Evolutionary conservation across 2,797 vertebrate genomes (phyloP), one percentile per base, ranked within the genome.

Genomic region (Rhynchonycteris naso): DNA sequence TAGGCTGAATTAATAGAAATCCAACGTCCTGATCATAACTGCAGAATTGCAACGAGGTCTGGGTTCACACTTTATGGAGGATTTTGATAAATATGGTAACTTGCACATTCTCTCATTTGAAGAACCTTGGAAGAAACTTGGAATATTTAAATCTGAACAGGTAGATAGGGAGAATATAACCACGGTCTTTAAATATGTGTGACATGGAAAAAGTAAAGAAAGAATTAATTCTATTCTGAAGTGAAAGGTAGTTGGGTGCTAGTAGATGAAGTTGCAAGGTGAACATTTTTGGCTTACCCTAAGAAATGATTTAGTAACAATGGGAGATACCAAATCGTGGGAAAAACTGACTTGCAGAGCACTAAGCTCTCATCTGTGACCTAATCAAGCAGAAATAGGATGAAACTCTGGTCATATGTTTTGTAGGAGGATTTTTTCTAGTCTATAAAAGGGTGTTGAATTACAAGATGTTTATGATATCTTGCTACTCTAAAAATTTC

Each of bases 91-190:
- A 56, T 76, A 61, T 3, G 4, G 66, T 80, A 35, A 90, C 54
- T 72, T 71, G 59, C 52, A 96, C 35, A 90, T 89, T 79, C 21
- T 94, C 56, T 94, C 38, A 56, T 50, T 78, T 79, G 90, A 93
- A 75, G 54, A 75, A 82, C 24, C 38, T n/a, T 59, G n/a, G 87
- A 71, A 84, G 61, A 83, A 74, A 81, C 5, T 54, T 52, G 72
- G 43, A 66, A 82, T 81, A 81, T 82, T 96, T 86, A 81, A 69
- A 76, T 84, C 38, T 30, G 47, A 88, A 56, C 58, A 59, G 35
- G 50, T 63, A 90, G 61, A 58, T 74, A 72, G 38, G 54, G 43
- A 90, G 28, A 5, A 26, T 85, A 35, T 52, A 68, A 69, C 78
- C 24, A 84, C 26, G 68, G 11, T 69, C 22, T 89, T 65, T 68